A percentile compares a stretch with the other conserved stretches of the same genome.
Conservation (phyloP, 2,797 vertebrate genomes). For the Nannoperca obscura region DNA sequence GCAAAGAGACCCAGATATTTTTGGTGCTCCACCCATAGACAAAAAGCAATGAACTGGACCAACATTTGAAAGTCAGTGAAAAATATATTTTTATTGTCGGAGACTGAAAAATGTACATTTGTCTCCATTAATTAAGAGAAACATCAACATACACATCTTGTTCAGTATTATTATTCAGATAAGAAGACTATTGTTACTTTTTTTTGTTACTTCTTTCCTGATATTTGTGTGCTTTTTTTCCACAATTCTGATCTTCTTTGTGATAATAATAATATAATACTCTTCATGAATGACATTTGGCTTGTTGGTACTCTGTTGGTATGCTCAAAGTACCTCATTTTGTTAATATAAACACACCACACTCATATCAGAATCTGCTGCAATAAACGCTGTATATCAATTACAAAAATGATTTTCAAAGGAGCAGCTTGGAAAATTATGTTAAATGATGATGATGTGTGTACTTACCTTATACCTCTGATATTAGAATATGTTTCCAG, state of each 20-base stretch:
- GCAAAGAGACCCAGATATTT: neutral
- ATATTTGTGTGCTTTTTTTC: neutral
- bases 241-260: neutral
- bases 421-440: neutral
- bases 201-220: neutral
- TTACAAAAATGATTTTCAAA: neutral
- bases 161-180: neutral
- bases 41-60: neutral
- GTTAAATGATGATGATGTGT: neutral
- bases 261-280: neutral
- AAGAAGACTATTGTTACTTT: neutral
- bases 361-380: neutral
- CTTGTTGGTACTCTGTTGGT: neutral
- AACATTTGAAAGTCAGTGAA: neutral
- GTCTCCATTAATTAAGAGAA: neutral
- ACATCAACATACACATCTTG: neutral
- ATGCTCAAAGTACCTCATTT: neutral
- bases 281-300: neutral
- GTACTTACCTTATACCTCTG: neutral
- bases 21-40: neutral
- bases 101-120: neutral
- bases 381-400: neutral
- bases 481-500: neutral
- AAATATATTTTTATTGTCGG: neutral
- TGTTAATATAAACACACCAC: neutral